Base-by-base conservation (phyloP, 2,797 vertebrate species). In the Synaphobranchus kaupii region DNA sequence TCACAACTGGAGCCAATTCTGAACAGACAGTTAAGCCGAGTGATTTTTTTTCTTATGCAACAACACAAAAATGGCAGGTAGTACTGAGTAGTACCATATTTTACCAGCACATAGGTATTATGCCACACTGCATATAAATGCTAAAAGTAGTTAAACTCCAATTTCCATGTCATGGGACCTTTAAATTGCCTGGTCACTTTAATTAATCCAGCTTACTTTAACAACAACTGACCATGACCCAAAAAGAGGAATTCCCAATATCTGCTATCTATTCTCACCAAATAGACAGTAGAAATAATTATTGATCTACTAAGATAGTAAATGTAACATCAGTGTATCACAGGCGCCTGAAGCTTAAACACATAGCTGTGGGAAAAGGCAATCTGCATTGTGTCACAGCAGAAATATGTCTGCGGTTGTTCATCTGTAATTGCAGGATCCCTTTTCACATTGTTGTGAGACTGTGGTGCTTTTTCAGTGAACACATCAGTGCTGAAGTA, bases 391-490 rank as follows among this genome's bases (percentile, higher is more conserved):
- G 44, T 20, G 56, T 89, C 87, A 83, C 88, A 84, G 58, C 34
- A 78, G 15, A 68, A 84, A 84, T 87, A 50, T 84, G 9, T 81
- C 90, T 85, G 85, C 88, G 82, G 52, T 78, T 91, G 89, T 90
- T 80, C 48, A 88, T 90, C 87, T 90, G 13, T 22, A 78, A 78
- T 78, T 39, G 20, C 73, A 20, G 86, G 90, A 94, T 93, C 94
- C 93, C 92, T 28, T 63, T 58, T 90, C 91, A 89, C 90, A 89
- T 89, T 93, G 91, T 94, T 92, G 87, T 84, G 89, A 88, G 87
- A n/a, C 63, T 68, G 63, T 12, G 63, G 63, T 87, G 91, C 91
- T 92, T 92, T 90, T 90, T 78, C 91, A 90, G 91, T 92, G 91
- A 93, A 92, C 92, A 94, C 91, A 90, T 91, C 86, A 87, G 88